A percentile compares a stretch with the other conserved stretches of the same genome.
Evolutionary conservation across 2,113 vertebrate species (phyloP).

Genomic region (Montifringilla adamsi): DNA sequence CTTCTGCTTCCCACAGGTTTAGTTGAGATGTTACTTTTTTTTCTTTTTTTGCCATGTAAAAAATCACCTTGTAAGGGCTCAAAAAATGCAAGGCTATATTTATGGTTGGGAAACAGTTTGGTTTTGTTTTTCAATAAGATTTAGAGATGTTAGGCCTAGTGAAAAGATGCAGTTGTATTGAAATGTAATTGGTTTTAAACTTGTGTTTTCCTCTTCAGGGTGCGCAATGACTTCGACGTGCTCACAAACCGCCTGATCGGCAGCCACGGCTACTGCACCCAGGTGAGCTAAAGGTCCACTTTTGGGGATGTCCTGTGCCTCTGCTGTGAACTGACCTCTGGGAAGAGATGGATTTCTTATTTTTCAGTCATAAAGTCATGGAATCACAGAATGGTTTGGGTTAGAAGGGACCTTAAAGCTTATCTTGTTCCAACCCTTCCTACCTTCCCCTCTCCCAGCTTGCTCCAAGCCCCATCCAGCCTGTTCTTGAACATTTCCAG

Average conservation of each 20-base stretch:
- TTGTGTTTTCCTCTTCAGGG: constrained; percentile 59
- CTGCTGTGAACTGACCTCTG: not conserved
- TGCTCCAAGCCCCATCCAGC: not conserved
- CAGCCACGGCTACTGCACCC: constrained; percentile 92
- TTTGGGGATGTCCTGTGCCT: not conserved
- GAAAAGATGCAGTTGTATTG: not conserved
- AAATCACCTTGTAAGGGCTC: not conserved
- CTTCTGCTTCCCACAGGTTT: not conserved
- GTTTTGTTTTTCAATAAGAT: accelerated
- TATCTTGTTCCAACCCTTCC: not conserved
- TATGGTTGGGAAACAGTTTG: not conserved
- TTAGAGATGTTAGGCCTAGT: not conserved
- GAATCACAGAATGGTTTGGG: not conserved
- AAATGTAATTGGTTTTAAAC: not conserved
- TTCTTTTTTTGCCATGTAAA: not conserved
- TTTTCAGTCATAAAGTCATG: not conserved
- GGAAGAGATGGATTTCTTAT: not conserved
- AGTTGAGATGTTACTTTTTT: no score
- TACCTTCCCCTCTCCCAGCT: accelerated
- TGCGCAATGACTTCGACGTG: constrained; percentile 89
- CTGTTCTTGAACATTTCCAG: not conserved
- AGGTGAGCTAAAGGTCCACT: constrained; percentile 64
- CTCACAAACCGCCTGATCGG: constrained; percentile 84
- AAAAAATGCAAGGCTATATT: accelerated
- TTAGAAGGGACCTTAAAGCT: not conserved